Percentiles rank a stretch among this genome's conserved stretches.
phyloP scores from a whole-genome alignment of 2,888 invertebrate species.

The Pyralis farinalis region DNA sequence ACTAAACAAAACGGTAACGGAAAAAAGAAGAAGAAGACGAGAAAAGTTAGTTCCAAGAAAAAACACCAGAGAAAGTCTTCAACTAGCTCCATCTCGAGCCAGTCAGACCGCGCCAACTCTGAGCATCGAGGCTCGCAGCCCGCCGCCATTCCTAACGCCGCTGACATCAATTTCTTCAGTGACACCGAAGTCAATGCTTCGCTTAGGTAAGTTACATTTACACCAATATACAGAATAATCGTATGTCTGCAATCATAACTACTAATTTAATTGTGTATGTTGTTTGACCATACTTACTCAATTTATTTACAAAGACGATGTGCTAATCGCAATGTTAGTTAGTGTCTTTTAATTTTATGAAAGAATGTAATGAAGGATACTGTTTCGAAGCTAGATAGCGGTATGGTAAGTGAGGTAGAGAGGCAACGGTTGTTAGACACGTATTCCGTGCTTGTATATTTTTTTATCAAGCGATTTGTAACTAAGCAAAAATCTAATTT shows the following conservation, averaged over 20 bases:
- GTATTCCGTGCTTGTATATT: too few species aligned
- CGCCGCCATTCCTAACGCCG: conserved; percentile 50
- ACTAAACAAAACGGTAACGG: conserved; percentile 77
- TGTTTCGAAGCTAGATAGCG: too few species aligned
- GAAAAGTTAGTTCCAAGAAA: conserved; percentile 89
- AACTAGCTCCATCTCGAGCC: conserved; percentile 74
- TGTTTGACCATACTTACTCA: too few species aligned
- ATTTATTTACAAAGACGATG: too few species aligned
- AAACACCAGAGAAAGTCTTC: conserved; percentile 89
- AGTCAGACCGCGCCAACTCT: conserved; percentile 73
- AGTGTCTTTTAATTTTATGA: too few species aligned
- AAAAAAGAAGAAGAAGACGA: conserved; percentile 89
- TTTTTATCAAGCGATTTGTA: too few species aligned
- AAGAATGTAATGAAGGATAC: too few species aligned
- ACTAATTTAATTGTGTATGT: background rate
- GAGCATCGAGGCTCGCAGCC: conserved; percentile 61
- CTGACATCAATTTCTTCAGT: conserved; percentile 89
- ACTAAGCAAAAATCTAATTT: too few species aligned
- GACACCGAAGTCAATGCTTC: conserved; percentile 92
- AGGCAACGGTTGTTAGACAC: too few species aligned
- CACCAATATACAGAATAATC: too few species aligned
- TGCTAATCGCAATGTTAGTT: too few species aligned
- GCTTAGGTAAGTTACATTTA: conserved; percentile 72
- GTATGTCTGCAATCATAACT: background rate
- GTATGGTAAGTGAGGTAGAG: too few species aligned